These are phyloP conservation scores for Stegodyphus dumicola DNA, from an alignment of 1,140 invertebrate species.

Conservation along the genomic window DNA sequence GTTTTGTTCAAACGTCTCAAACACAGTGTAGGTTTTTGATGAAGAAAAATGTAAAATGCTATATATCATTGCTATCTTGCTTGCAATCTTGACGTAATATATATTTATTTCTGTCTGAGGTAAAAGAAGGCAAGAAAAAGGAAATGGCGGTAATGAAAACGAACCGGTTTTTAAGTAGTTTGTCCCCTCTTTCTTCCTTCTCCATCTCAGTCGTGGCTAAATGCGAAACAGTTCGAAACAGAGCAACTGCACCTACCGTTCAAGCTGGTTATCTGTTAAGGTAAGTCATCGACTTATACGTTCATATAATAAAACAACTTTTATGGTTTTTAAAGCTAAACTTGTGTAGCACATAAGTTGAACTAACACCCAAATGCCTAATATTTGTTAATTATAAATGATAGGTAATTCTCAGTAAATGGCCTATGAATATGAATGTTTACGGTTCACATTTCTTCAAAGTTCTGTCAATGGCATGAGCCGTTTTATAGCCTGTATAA, in stretches of 20 bases:
- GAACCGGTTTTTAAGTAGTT: constrained; percentile 32
- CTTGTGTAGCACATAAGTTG: too few relatives aligned
- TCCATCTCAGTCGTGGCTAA: neutral
- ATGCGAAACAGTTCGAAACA: neutral
- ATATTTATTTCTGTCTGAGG: neutral
- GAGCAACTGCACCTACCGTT: constrained; percentile 3
- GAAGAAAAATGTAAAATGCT: too few relatives aligned
- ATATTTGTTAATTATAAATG: too few relatives aligned
- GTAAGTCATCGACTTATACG: constrained; percentile 26
- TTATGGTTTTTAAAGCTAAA: neutral
- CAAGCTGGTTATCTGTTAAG: constrained; percentile 9
- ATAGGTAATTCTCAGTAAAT: too few relatives aligned
- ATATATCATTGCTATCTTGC: constrained; percentile 7
- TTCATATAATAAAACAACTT: constrained; percentile 5
- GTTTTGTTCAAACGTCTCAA: too few relatives aligned
- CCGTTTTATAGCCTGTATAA: too few relatives aligned
- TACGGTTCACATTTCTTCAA: too few relatives aligned
- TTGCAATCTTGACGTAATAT: constrained; percentile 34
- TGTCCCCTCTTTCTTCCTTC: neutral
- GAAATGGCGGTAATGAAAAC: constrained; percentile 45
- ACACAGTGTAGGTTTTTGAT: too few relatives aligned
- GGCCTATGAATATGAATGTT: too few relatives aligned
- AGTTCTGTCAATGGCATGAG: too few relatives aligned
- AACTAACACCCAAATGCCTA: too few relatives aligned
- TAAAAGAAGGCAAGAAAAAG: constrained; percentile 33